phyloP scores from a whole-genome alignment of 2,797 vertebrate species.

The Ciconia nigra region DNA sequence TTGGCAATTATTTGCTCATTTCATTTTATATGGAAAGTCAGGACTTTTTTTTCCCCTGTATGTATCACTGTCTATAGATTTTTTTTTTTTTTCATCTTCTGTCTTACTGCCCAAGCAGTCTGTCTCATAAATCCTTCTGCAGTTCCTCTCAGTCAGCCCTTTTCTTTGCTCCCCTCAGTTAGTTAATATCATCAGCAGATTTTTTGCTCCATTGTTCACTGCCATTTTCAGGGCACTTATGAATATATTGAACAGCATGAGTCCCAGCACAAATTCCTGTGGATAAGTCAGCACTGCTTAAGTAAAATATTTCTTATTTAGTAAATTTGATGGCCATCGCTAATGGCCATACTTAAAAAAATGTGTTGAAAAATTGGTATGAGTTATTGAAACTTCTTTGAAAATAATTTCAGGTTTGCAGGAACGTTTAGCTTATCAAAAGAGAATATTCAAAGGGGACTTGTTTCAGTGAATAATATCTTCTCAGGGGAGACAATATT shows the following conservation, averaged over 20 bases:
- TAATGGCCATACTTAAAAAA: background rate
- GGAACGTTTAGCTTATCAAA: background rate
- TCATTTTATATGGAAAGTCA: background rate
- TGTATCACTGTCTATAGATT: background rate
- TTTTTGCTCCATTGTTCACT: background rate
- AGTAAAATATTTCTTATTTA: background rate
- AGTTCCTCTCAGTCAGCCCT: background rate
- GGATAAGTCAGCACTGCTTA: background rate
- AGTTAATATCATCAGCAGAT: background rate
- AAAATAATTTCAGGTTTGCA: background rate
- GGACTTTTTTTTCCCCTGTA: background rate
- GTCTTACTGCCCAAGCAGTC: background rate
- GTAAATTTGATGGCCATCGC: background rate
- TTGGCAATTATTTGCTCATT: background rate
- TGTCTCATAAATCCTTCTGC: background rate
- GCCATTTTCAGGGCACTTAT: background rate
- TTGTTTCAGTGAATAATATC: background rate
- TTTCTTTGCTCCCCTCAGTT: background rate
- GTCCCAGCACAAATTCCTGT: background rate
- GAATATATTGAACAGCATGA: background rate
- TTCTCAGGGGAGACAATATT: background rate
- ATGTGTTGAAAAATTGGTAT: background rate
- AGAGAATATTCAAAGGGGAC: background rate
- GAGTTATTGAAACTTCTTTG: background rate
- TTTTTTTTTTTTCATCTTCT: background rate